These are phyloP conservation scores for Ranitomeya variabilis DNA, from an alignment of 2,113 vertebrate genomes.

Conservation along the genomic window DNA sequence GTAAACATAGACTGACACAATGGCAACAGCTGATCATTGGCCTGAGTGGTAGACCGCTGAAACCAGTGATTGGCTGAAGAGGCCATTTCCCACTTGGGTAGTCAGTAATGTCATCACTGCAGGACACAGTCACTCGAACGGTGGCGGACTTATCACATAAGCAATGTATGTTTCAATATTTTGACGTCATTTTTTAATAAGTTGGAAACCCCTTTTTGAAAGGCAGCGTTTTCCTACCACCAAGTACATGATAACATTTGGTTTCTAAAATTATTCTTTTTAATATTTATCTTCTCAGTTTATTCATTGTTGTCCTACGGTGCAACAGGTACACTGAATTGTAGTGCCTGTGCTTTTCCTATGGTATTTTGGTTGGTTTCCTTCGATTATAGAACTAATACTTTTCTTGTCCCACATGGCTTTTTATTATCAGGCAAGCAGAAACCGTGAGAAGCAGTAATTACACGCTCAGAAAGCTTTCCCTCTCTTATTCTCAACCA, in stretches of 20 bases:
- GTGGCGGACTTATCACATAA: too few relatives aligned
- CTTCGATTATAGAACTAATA: constrained; percentile 33
- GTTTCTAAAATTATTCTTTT: background rate
- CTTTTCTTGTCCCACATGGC: constrained; percentile 20
- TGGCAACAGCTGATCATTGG: too few relatives aligned
- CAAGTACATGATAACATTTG: background rate
- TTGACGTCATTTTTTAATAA: too few relatives aligned
- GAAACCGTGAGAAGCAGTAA: constrained; percentile 11
- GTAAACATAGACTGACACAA: too few relatives aligned
- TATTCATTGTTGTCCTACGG: background rate
- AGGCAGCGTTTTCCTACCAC: background rate
- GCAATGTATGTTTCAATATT: too few relatives aligned
- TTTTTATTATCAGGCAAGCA: constrained; percentile 29
- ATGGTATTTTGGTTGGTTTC: constrained; percentile 28
- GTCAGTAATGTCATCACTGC: too few relatives aligned
- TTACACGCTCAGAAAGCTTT: constrained; percentile 24
- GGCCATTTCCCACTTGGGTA: too few relatives aligned
- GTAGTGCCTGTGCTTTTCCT: background rate
- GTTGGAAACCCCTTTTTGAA: background rate
- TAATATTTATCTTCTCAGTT: too few relatives aligned
- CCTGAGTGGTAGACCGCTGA: too few relatives aligned
- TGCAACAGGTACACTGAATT: background rate
- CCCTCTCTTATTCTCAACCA: constrained; percentile 26
- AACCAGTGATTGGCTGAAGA: too few relatives aligned
- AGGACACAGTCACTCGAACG: too few relatives aligned